Base-by-base conservation (phyloP, 1,140 invertebrate genomes). In the Paraescarpia echinospica region DNA sequence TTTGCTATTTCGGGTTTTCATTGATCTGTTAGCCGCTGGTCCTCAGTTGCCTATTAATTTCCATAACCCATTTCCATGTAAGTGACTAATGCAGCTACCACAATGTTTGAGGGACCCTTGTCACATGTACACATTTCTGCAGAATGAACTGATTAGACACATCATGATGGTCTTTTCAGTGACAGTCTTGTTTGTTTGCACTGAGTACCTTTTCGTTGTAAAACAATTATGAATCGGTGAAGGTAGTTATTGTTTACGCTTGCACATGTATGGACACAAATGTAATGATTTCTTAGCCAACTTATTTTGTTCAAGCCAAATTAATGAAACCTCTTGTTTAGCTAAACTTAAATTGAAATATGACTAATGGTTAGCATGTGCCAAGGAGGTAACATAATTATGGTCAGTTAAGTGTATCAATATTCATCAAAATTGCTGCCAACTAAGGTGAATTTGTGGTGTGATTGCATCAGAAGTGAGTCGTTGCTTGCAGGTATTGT, bases 401-500 rank as follows among this genome's bases (percentile, higher is more conserved):
- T 41, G 41, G 41, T 41, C 41, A 41, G 12, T 41, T 41, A 41
- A 12, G 4, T 41, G 41, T 41, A 41, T 41, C 41, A 41, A 12
- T 4, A 41, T 41, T 41, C 4, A 41, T 41, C 41, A 41, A n/a
- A n/a, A 41, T 41, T 41, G 41, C 12, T 41, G 41, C 12, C 41
- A 41, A 41, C 4, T 41, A 4, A 6, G 12, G 4, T 6, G 4
- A 41, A 41, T 41, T 41, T 41, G 41, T 41, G 41, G 41, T 41
- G 12, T 4, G 4, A 41, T 41, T 41, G 41, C 41, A 41, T 41
- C 12, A n/a, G n/a, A 41, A 41, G 41, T 6, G 12, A 41, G 41
- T 31, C 22, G 59, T 77, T 77, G 59, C 2, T 77, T 77, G 59
- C 94, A 96, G 97, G 96, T 14, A 96, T 97, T 93, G 95, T 97